These are phyloP conservation scores for Pemphredon lugubris DNA, from an alignment of 2,888 invertebrate species.

Conservation along the genomic window DNA sequence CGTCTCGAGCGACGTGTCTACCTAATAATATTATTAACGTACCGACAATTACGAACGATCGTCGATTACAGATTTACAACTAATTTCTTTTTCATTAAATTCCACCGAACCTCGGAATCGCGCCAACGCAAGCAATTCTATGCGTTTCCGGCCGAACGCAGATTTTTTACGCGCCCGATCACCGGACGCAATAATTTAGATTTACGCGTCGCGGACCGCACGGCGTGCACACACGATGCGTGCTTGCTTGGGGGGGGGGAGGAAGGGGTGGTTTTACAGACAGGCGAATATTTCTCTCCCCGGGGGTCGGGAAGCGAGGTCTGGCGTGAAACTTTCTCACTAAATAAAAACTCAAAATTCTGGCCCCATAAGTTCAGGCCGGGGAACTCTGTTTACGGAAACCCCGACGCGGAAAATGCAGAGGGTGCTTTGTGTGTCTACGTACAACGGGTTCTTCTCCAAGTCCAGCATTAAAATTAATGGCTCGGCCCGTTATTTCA, in stretches of 20 bases:
- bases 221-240: too few relatives aligned
- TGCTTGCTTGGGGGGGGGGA: too few relatives aligned
- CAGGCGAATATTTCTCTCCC: constrained; percentile 66
- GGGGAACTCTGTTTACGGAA: constrained; percentile 71
- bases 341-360: constrained; percentile 78
- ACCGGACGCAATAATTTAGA: constrained; percentile 29
- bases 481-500: constrained; percentile 62
- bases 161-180: constrained; percentile 10
- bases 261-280: constrained; percentile 55
- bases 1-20: too few relatives aligned
- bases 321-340: constrained; percentile 73
- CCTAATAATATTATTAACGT: too few relatives aligned
- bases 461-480: constrained; percentile 71
- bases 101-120: background rate
- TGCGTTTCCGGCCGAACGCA: background rate
- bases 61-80: too few relatives aligned
- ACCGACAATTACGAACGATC: too few relatives aligned
- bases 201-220: background rate
- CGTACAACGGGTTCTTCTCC: constrained; percentile 60
- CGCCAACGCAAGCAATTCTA: background rate
- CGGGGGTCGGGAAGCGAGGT: constrained; percentile 56
- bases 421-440: constrained; percentile 55
- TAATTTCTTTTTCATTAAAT: too few relatives aligned
- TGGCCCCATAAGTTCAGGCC: constrained; percentile 71
- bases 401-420: constrained; percentile 60